Evolutionary conservation across 2,797 vertebrate genomes (phyloP).

Genomic region (Scolopax rusticola): DNA sequence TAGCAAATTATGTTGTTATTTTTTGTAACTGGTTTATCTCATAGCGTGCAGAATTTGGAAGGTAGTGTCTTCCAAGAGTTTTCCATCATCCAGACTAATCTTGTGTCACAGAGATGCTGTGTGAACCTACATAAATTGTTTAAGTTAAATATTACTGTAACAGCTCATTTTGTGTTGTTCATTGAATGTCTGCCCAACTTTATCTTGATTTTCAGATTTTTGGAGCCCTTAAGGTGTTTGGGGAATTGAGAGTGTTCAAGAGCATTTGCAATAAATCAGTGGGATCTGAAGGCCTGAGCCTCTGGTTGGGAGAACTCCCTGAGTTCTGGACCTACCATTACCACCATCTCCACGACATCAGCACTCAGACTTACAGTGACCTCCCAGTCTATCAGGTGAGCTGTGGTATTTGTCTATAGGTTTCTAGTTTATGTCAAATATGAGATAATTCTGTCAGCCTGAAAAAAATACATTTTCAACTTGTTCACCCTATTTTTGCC

Average conservation of each 20-base stretch:
- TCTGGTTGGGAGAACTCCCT: neutral
- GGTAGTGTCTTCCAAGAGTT: neutral
- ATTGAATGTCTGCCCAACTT: neutral
- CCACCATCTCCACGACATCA: neutral
- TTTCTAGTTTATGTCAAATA: neutral
- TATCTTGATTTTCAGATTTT: slow-evolving; percentile 57
- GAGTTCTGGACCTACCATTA: neutral
- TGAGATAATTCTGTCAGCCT: neutral
- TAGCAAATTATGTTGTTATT: neutral
- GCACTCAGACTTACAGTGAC: neutral
- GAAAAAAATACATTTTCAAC: neutral
- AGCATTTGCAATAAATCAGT: neutral
- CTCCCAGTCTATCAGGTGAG: slow-evolving; percentile 39
- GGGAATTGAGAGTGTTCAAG: neutral
- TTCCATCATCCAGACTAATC: neutral
- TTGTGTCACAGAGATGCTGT: neutral
- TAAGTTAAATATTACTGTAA: neutral
- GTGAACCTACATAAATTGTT: neutral
- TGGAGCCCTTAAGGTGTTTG: slow-evolving; percentile 3
- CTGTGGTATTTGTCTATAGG: neutral
- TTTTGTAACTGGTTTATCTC: neutral
- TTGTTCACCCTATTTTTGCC: neutral
- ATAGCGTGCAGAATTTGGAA: neutral
- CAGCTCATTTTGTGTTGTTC: slow-evolving; percentile 7
- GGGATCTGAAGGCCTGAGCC: neutral